Evolutionary conservation across 2,888 invertebrate species (phyloP).

Genomic region (Orchestes rusci): DNA sequence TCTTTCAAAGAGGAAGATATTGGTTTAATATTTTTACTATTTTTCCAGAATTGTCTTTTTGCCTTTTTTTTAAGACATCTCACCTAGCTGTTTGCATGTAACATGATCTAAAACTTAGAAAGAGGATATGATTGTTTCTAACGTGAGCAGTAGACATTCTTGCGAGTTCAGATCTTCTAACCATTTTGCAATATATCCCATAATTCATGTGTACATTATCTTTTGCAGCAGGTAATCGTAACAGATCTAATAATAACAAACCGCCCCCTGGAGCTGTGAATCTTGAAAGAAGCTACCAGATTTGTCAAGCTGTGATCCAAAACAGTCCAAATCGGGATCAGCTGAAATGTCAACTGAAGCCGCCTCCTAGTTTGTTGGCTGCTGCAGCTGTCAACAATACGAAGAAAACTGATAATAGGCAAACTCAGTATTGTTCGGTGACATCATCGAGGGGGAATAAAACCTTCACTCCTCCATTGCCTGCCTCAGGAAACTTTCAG

Average conservation of each 20-base stretch:
- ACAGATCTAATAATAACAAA: conserved; percentile 54
- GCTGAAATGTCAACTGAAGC: conserved; percentile 74
- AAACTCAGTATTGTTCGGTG: conserved; percentile 44
- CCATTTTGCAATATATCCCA: too few species aligned
- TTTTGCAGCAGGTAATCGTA: conserved; percentile 24
- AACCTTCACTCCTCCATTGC: conserved; percentile 43
- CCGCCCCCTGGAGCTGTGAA: conserved; percentile 88
- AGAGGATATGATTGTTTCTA: too few species aligned
- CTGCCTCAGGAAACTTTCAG: conserved; percentile 32
- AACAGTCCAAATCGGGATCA: conserved; percentile 89
- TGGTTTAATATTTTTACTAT: too few species aligned
- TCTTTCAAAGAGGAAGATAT: too few species aligned
- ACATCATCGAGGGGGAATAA: conserved; percentile 41
- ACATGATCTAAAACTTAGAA: too few species aligned
- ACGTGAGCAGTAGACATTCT: too few species aligned
- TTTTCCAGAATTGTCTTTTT: too few species aligned
- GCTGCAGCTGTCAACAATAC: conserved; percentile 51
- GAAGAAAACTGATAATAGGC: conserved; percentile 37
- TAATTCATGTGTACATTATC: too few species aligned
- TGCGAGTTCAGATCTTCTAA: too few species aligned
- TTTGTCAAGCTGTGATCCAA: conserved; percentile 88
- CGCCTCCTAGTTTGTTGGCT: conserved; percentile 71
- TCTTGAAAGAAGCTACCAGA: conserved; percentile 90
- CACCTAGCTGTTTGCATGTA: too few species aligned
- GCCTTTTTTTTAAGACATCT: too few species aligned